A percentile compares a stretch with the other conserved stretches of the same genome.
Conservation (phyloP, 2,888 invertebrate species). For the Blera fallax region DNA sequence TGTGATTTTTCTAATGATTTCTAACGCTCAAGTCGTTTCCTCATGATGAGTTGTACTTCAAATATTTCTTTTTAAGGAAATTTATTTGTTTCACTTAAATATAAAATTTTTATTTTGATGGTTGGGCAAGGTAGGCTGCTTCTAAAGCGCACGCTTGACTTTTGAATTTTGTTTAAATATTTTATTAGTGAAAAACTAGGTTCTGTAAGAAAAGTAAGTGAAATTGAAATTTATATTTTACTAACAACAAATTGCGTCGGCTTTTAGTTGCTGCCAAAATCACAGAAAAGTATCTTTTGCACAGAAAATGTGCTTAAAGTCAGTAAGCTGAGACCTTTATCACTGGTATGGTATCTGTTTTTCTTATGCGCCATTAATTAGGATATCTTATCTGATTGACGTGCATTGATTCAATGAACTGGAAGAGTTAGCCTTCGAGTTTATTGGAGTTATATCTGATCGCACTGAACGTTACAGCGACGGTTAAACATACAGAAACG, state of each 20-base stretch:
- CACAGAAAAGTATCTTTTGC: not conserved
- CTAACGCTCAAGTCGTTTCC: not conserved
- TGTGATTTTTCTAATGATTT: conserved; percentile 13
- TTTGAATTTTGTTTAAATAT: no score
- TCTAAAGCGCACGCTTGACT: no score
- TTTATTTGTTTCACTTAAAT: no score
- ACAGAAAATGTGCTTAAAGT: not conserved
- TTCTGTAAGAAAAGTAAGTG: no score
- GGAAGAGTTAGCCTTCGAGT: not conserved
- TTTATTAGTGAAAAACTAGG: no score
- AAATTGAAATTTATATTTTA: no score
- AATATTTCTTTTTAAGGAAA: not conserved
- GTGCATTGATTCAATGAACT: conserved; percentile 36
- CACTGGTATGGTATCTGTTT: not conserved
- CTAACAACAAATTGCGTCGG: no score
- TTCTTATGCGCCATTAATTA: conserved; percentile 55
- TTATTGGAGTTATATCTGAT: not conserved
- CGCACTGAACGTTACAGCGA: not conserved
- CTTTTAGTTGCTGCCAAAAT: not conserved
- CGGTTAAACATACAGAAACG: not conserved
- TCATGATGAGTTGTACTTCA: not conserved
- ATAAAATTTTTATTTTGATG: no score
- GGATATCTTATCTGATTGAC: conserved; percentile 56
- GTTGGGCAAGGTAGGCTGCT: no score
- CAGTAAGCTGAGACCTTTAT: not conserved